Evolutionary conservation across 2,797 vertebrate genomes (phyloP), one percentile per base, ranked within the genome.

Genomic region (Amphiprion clarkii): DNA sequence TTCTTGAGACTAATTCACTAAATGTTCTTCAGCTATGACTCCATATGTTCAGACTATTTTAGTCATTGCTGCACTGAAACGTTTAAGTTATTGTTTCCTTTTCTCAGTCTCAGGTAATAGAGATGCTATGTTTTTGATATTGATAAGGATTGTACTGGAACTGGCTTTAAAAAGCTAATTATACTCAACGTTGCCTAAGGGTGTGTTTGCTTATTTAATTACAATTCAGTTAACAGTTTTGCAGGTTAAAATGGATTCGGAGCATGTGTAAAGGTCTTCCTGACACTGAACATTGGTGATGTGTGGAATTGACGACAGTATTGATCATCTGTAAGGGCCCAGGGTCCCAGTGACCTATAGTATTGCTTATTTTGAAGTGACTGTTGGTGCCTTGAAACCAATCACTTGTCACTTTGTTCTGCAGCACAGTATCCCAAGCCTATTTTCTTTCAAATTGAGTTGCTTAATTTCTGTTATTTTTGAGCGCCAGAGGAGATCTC

Each of bases 261-360:
- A 4, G 0, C 17, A 33, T 21, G 23, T 66, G n/a, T 67, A 71
- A 69, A 62, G 39, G 49, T 68, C 67, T 71, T 39, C 23, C 33
- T 42, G 23, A 31, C 21, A 71, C 10, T 40, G 53, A 39, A 74
- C n/a, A 63, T 59, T 13, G 1, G 62, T 67, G 46, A 75, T 71
- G 51, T 36, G 63, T 71, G n/a, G 31, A 69, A 81, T 54, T 66
- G 68, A 77, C 16, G 25, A 14, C 40, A 40, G 52, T 71, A 87
- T 76, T 83, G 75, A 78, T 73, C 55, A 61, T 39, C 25, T 31
- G 19, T 71, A 19, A 67, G 48, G 25, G 29, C 29, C 3, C 1
- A 39, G 11, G 17, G n/a, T 64, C 51, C 53, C 48, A 6, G 14
- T 78, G 71, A 83, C 61, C 60, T 31, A 14, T 72, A 5, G 31